phyloP scores from a whole-genome alignment of 2,797 vertebrate genomes.

The Fratercula arctica region DNA sequence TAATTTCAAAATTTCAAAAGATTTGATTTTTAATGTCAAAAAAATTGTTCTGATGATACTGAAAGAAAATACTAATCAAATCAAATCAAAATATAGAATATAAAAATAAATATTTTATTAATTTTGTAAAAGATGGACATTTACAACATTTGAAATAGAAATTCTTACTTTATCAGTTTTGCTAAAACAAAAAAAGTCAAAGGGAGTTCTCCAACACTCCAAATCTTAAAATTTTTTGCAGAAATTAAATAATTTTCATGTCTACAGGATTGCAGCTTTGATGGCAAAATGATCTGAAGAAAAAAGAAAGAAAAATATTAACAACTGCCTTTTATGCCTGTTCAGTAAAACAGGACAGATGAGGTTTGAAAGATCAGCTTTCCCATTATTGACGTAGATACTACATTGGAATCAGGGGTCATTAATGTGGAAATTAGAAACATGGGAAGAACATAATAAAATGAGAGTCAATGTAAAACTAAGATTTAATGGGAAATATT shows the following conservation, averaged over 20 bases:
- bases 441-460: not conserved
- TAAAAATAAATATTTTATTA: not conserved
- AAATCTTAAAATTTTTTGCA: not conserved
- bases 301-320: not conserved
- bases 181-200: not conserved
- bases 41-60: not conserved
- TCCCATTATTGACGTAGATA: not conserved
- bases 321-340: not conserved
- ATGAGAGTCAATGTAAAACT: not conserved
- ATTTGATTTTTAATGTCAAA: not conserved
- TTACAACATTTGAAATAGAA: not conserved
- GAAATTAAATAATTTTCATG: not conserved
- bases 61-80: not conserved
- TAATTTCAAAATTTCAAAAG: not conserved
- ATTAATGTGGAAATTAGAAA: not conserved
- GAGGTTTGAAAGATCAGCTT: not conserved
- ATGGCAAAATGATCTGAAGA: not conserved
- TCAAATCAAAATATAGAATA: not conserved
- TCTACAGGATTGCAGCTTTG: not conserved
- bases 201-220: not conserved
- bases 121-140: not conserved
- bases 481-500: not conserved
- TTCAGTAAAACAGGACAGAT: not conserved
- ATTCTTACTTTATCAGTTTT: not conserved
- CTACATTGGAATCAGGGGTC: not conserved